Base-by-base conservation (phyloP, 2,113 vertebrate species). In the Talpa occidentalis region DNA sequence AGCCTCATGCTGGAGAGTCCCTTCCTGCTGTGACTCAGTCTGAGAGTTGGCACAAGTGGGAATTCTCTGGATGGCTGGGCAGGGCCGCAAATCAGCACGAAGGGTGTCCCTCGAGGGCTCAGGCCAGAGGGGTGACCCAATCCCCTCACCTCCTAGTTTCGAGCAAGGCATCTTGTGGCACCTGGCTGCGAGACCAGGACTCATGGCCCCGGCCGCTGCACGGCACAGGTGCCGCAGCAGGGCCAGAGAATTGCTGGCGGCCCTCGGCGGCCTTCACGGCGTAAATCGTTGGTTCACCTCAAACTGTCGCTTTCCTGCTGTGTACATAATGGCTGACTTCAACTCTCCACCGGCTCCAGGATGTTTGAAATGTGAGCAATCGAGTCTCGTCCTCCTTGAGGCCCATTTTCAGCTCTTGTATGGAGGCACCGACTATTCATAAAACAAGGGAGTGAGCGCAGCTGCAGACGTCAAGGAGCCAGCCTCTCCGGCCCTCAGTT, bases 11-110 rank as follows among this genome's bases (percentile, higher is more conserved):
- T 78, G 93, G 88, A 67, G 62, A 93, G 80, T 26, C 12, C 52
- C 40, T 28, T 56, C 79, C 92, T 59, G 10, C 47, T 56, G 7
- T 93, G 82, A 84, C 26, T 83, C 74, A 83, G 94, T 85, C 96
- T 92, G 94, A 88, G 92, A 93, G 88, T 73, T 66, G 78, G 90
- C 76, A 22, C 30, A 47, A 2, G 54, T 22, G 54, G 54, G 6
- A 56, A 7, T 97, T 95, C 88, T 96, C 93, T 87, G 87, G 70
- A 69, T 84, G 96, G 91, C 83, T 95, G 37, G 30, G 42, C 67
- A 93, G 89, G 88, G 87, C 78, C 95, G 93, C 88, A 96, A 96
- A 94, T 93, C 74, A 91, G 40, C 37, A 56, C 1, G 49, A 52
- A 52, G 49, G 7, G 47, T 49, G 47, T 12, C 47, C 47, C 7